Evolutionary conservation across 2,797 vertebrate genomes (phyloP), one percentile per base, ranked within the genome.

Genomic region (Parambassis ranga): DNA sequence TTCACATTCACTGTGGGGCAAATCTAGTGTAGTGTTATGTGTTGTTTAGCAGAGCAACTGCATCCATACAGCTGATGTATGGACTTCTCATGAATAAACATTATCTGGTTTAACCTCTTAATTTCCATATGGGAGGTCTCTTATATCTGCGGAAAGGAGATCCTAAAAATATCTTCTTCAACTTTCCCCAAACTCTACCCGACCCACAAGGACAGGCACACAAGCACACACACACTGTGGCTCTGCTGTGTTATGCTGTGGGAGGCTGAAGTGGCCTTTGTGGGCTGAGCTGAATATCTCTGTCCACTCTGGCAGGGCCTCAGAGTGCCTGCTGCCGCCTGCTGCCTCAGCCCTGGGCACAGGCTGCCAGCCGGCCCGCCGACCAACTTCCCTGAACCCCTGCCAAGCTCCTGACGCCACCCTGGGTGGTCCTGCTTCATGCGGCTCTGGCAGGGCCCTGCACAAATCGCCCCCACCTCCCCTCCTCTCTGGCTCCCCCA

Each of bases 371-470:
- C 70, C 85, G 77, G 79, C 68, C 76, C 23, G 77, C 82, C 85
- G 65, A 84, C 85, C 85, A 65, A 74, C 84, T 77, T 72, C 84
- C 86, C 89, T 88, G 89, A 91, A 89, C 77, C 78, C 35, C 71
- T 81, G 90, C 91, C 90, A 91, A 90, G 87, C 82, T 89, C 83
- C 91, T 91, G 90, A 90, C 90, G 87, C 86, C 87, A 81, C 68
- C 79, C 83, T 93, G 92, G 92, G 92, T 93, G 92, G 92, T 92
- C 92, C 77, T 6, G 73, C 88, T 91, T 87, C 88, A 90, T 83
- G 84, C 83, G 80, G 89, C 84, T 89, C 84, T 90, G 90, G 89
- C 90, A 89, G 74, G 62, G 82, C 59, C 49, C 64, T 31, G 72
- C 82, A 82, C 66, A 41, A 59, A 63, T 35, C 38, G n/a, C 67